Evolutionary conservation across 2,888 invertebrate species (phyloP).

Genomic region (Andrena minutula): DNA sequence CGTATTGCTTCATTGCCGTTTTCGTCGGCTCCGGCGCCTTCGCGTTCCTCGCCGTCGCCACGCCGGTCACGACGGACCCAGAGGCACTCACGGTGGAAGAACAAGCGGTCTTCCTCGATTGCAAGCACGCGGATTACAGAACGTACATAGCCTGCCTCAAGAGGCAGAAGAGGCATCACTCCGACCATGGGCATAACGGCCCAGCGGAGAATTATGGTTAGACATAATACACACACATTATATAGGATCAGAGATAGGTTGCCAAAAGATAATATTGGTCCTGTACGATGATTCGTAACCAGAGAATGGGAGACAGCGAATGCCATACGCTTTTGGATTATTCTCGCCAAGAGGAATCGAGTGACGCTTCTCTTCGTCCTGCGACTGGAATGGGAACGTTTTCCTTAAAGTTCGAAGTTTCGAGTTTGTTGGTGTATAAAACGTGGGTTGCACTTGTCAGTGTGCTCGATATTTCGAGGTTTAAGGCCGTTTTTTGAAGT

Average conservation of each 20-base stretch:
- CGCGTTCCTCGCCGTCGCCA: slow-evolving; percentile 6
- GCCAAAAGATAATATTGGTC: neutral
- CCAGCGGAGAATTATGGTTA: slow-evolving; percentile 15
- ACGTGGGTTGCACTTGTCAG: too few relatives aligned
- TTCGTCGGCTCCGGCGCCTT: slow-evolving; percentile 24
- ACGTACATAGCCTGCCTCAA: slow-evolving; percentile 81
- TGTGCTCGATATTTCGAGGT: too few relatives aligned
- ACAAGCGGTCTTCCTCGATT: slow-evolving; percentile 71
- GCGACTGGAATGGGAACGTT: too few relatives aligned
- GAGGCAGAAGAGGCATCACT: slow-evolving; percentile 79
- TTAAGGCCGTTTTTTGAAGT: too few relatives aligned
- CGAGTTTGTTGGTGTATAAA: too few relatives aligned
- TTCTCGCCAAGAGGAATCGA: too few relatives aligned
- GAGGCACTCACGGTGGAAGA: slow-evolving; percentile 58
- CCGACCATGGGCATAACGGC: too few relatives aligned
- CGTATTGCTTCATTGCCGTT: slow-evolving; percentile 24
- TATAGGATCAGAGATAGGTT: neutral
- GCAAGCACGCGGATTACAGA: slow-evolving; percentile 79
- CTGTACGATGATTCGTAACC: too few relatives aligned
- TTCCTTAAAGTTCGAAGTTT: too few relatives aligned
- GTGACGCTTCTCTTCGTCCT: too few relatives aligned
- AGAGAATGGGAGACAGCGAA: too few relatives aligned
- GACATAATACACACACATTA: neutral
- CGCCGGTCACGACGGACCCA: neutral
- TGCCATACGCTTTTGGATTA: too few relatives aligned